Conservation (phyloP, 2,888 invertebrate species). For the Drosophila pseudotakahashii region DNA sequence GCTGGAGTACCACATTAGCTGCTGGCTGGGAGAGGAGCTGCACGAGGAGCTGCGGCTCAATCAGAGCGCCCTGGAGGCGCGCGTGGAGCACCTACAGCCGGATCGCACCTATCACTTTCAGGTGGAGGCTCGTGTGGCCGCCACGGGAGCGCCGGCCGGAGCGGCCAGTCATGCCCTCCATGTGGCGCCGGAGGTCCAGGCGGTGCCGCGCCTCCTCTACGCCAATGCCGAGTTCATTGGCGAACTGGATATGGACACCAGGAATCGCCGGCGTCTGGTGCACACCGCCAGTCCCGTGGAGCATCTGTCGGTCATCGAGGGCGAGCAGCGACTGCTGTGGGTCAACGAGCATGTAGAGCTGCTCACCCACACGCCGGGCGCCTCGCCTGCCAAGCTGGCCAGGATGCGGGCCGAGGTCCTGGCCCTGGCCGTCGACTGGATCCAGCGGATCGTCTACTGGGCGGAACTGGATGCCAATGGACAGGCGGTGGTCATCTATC, state of each 20-base stretch:
- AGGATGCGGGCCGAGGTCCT: constrained; percentile 86
- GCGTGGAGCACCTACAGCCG: constrained; percentile 86
- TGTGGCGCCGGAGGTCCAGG: constrained; percentile 89
- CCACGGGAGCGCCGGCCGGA: constrained; percentile 91
- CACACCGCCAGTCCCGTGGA: constrained; percentile 88
- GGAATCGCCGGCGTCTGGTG: constrained; percentile 87
- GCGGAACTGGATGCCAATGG: constrained; percentile 86
- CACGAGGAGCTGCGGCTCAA: constrained; percentile 65
- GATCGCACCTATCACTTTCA: constrained; percentile 89
- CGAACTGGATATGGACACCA: constrained; percentile 91
- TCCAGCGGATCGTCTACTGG: constrained; percentile 93
- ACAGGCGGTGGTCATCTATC: constrained; percentile 86
- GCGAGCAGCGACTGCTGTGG: constrained; percentile 92
- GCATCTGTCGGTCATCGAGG: constrained; percentile 87
- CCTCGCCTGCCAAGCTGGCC: constrained; percentile 85
- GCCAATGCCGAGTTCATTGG: constrained; percentile 90
- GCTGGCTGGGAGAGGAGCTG: constrained; percentile 86
- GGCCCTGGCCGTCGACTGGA: constrained; percentile 94
- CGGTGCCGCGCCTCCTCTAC: constrained; percentile 91
- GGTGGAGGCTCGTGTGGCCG: constrained; percentile 91
- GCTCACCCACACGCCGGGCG: constrained; percentile 73
- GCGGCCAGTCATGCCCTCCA: constrained; percentile 88
- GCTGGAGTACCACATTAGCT: constrained; percentile 87
- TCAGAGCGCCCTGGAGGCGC: constrained; percentile 84
- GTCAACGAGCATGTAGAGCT: constrained; percentile 86